Conservation (phyloP, 1,140 invertebrate species). For the Hyposmocoma kahamanoa region DNA sequence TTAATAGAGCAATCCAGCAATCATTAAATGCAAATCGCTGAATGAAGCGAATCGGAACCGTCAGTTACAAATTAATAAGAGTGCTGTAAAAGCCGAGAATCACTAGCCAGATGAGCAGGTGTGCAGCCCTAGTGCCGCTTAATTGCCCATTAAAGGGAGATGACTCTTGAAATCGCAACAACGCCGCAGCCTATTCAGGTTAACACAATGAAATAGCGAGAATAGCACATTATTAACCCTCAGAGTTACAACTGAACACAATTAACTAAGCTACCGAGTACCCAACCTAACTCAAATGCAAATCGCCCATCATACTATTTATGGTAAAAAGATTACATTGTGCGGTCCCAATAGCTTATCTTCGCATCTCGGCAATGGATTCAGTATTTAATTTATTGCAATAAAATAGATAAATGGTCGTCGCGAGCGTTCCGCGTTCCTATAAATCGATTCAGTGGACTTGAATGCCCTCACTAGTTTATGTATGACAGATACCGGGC, state of each 20-base stretch:
- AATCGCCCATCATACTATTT: constrained; percentile 54
- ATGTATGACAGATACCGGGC: constrained; percentile 31
- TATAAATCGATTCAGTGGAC: constrained; percentile 20
- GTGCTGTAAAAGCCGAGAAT: no score
- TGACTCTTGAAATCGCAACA: constrained; percentile 51
- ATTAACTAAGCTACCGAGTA: constrained; percentile 42
- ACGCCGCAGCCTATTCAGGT: constrained; percentile 40
- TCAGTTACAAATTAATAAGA: no score
- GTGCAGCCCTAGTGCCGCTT: background rate
- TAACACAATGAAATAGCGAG: constrained; percentile 59
- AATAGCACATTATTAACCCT: constrained; percentile 56
- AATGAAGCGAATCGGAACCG: no score
- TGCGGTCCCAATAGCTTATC: constrained; percentile 59
- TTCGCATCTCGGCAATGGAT: constrained; percentile 49
- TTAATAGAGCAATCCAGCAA: no score
- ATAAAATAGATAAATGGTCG: constrained; percentile 66
- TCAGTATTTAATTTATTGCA: constrained; percentile 66
- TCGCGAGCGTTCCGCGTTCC: constrained; percentile 57
- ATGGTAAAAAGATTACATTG: constrained; percentile 71
- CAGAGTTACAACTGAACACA: constrained; percentile 39
- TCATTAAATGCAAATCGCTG: no score
- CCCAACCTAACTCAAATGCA: constrained; percentile 58
- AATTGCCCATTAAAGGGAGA: constrained; percentile 55
- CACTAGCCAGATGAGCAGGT: background rate
- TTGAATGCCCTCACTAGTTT: constrained; percentile 17